A percentile compares a stretch with the other conserved stretches of the same genome.
These are phyloP conservation scores for Temnothorax rugatulus DNA, from an alignment of 2,888 invertebrate species.

Conservation along the genomic window DNA sequence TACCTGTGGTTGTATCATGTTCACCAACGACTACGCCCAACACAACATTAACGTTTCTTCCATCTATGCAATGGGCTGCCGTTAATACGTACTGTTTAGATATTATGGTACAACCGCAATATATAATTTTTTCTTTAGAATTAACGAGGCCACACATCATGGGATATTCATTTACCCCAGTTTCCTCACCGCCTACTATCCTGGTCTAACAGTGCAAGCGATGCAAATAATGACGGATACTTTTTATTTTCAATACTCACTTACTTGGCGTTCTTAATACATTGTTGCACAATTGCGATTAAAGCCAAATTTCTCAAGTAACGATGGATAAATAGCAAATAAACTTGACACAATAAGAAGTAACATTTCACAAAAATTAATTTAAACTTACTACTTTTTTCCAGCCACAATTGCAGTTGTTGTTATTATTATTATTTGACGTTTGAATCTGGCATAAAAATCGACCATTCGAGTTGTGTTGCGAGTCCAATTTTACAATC, in stretches of 20 bases:
- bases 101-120: conserved; percentile 30
- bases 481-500: conserved; percentile 74
- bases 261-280: neutral
- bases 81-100: fast-evolving
- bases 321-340: neutral
- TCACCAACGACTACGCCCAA: conserved; percentile 63
- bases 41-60: fast-evolving
- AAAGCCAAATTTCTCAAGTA: neutral
- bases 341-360: neutral
- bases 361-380: neutral
- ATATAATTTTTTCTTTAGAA: fast-evolving
- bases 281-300: neutral
- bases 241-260: neutral
- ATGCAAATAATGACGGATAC: neutral
- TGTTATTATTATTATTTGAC: neutral
- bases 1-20: conserved; percentile 70
- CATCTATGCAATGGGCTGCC: neutral
- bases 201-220: conserved; percentile 83
- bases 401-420: conserved; percentile 88
- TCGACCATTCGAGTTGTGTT: conserved; percentile 82
- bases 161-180: conserved; percentile 16
- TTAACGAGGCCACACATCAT: neutral
- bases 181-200: conserved; percentile 87
- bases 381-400: conserved; percentile 86
- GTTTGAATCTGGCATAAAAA: conserved; percentile 86